A percentile compares a stretch with the other conserved stretches of the same genome.
These are phyloP conservation scores for Lamprotornis superbus DNA, from an alignment of 2,113 vertebrate genomes.

Conservation along the genomic window DNA sequence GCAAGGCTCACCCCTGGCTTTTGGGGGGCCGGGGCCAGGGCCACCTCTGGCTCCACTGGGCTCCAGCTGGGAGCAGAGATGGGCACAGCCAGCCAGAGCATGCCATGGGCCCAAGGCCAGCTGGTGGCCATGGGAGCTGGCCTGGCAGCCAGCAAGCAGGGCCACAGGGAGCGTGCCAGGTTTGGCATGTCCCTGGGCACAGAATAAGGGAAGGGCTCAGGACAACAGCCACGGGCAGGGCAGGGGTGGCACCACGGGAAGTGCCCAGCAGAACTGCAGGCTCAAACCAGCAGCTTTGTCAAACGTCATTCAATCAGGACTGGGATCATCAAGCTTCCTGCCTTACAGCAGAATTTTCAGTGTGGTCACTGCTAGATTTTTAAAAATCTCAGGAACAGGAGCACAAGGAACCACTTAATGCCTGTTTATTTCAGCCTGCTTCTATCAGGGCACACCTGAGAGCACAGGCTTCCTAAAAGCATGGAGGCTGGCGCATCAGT, in stretches of 20 bases:
- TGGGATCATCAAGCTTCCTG: background rate
- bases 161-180: rapidly evolving
- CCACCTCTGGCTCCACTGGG: background rate
- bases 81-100: rapidly evolving
- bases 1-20: background rate
- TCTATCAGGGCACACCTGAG: background rate
- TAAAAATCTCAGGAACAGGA: background rate
- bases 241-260: rapidly evolving
- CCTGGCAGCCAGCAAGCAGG: background rate
- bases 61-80: background rate
- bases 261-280: rapidly evolving
- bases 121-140: background rate
- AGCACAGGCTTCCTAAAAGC: background rate
- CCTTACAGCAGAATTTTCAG: background rate
- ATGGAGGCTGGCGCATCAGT: rapidly evolving
- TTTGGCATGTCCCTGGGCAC: background rate
- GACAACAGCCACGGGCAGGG: rapidly evolving
- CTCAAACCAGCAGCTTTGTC: background rate
- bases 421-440: background rate
- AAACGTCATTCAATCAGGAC: background rate
- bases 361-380: background rate
- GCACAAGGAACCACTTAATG: background rate
- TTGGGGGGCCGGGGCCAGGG: rapidly evolving
- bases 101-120: rapidly evolving
- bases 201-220: background rate